Base-by-base conservation (phyloP, 2,797 vertebrate species). In the Danio choprae region DNA sequence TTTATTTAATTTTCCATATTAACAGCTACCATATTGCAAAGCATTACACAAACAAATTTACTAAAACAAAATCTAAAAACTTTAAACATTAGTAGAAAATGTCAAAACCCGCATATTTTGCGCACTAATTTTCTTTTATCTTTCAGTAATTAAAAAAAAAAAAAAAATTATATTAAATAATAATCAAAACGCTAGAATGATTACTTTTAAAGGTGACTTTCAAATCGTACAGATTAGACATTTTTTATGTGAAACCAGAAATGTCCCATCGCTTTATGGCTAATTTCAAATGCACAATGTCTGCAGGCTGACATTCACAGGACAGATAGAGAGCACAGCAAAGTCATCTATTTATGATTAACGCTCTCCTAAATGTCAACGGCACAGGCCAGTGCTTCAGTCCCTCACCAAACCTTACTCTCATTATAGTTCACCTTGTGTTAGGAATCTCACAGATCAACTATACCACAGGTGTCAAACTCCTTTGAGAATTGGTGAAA, bases 331-430 rank as follows among this genome's bases (percentile, higher is more conserved):
- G 79, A 69, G 63, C 51, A 51, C 36, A 69, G 55, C 72, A 44
- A 56, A 29, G 56, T 67, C 62, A 71, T 67, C 18, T 43, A 40
- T 74, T 73, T 70, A 72, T 79, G 76, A 83, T 83, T 69, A 63
- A 55, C 22, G 36, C 77, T 74, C 64, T 71, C 46, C 67, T 74
- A 80, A 80, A 83, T 83, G 81, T 75, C 81, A 80, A n/a, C 65
- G 7, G 58, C 64, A 69, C 64, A 71, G 67, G 38, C 51, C 65
- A 82, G 41, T 15, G 75, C 55, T 60, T 72, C 75, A 82, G 51
- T 56, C 38, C 10, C 50, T 77, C 58, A 46, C 29, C 56, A 55
- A 63, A 22, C 62, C 18, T 29, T 56, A 44, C 9, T 22, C 50
- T 72, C 59, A 79, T 64, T 62, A 79, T 70, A 79, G 55, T 62